phyloP scores from a whole-genome alignment of 2,888 invertebrate species.

The Prosapia bicincta region DNA sequence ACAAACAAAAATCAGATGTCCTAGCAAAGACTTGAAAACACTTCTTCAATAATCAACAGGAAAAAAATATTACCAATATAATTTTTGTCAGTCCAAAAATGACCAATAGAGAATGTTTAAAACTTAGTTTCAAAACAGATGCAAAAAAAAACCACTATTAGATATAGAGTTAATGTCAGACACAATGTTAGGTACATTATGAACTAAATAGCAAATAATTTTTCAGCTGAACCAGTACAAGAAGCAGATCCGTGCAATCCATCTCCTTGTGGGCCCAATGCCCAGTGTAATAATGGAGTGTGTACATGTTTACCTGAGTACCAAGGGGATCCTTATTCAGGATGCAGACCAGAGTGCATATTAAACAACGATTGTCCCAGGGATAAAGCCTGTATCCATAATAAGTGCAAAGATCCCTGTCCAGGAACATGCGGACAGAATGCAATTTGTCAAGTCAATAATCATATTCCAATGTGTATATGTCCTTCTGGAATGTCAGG shows the following conservation, averaged over 20 bases:
- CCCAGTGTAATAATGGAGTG: constrained; percentile 63
- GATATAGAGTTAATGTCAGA: no score
- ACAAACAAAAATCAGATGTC: no score
- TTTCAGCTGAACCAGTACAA: constrained; percentile 33
- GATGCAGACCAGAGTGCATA: constrained; percentile 69
- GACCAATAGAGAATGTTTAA: no score
- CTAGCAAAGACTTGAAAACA: no score
- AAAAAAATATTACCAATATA: no score
- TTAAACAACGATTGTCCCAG: constrained; percentile 57
- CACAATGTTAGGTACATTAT: no score
- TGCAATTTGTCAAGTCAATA: constrained; percentile 68
- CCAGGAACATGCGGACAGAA: constrained; percentile 68
- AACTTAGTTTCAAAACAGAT: no score
- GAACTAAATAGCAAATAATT: no score
- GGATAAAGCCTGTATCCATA: constrained; percentile 50
- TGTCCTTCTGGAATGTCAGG: constrained; percentile 65
- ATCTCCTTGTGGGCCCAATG: constrained; percentile 67
- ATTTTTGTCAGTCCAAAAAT: no score
- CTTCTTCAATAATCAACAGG: no score
- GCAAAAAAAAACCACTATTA: no score
- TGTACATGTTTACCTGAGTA: constrained; percentile 71
- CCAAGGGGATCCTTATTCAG: constrained; percentile 73
- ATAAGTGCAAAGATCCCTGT: constrained; percentile 56
- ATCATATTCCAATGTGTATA: constrained; percentile 73
- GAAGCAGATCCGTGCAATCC: constrained; percentile 49